Evolutionary conservation across 2,888 invertebrate genomes (phyloP), one percentile per base, ranked within the genome.

Genomic region (Sphaerolaimus hirsutus): DNA sequence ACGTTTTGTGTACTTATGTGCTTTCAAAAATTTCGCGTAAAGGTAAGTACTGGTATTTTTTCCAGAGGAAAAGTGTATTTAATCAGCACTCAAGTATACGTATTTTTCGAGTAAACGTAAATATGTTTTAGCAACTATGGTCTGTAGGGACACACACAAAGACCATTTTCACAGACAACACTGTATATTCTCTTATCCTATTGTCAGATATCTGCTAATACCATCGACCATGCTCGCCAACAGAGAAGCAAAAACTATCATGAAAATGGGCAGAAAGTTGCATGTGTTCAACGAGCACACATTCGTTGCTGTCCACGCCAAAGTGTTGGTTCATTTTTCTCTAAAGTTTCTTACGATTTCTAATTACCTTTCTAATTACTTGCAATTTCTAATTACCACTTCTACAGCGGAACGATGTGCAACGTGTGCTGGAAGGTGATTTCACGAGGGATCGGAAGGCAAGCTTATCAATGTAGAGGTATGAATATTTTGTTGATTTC

Each of bases 401-500:
- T 2, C 22, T 22, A 10, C n/a, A 61, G 61, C 21, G 53, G 59
- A n/a, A 58, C 57, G 19, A 48, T 50, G 23, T 62, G 62, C 52
- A 55, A 58, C 44, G 58, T 60, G 21, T 62, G 62, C 46, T 53
- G 55, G 25, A 48, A 53, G 24, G 49, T 54, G 41, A 59, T 62
- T 43, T 49, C 54, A 26, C 49, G 55, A 32, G 58, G 57, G 40
- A 60, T 62, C 50, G 55, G 56, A 2, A 61, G 58, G 45, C 61
- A 63, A 48, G 61, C 59, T 29, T 62, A 63, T 48, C 62, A 63
- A 48, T 62, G 62, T 46, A 49, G 62, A 55, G 61, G 61, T 61
- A n/a, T n/a, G n/a, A n/a, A n/a, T n/a, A n/a, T n/a, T n/a, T n/a
- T n/a, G n/a, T n/a, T n/a, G n/a, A n/a, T n/a, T n/a, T n/a, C n/a